These are phyloP conservation scores for Cerastoderma edule DNA, from an alignment of 2,888 invertebrate genomes.

Conservation along the genomic window DNA sequence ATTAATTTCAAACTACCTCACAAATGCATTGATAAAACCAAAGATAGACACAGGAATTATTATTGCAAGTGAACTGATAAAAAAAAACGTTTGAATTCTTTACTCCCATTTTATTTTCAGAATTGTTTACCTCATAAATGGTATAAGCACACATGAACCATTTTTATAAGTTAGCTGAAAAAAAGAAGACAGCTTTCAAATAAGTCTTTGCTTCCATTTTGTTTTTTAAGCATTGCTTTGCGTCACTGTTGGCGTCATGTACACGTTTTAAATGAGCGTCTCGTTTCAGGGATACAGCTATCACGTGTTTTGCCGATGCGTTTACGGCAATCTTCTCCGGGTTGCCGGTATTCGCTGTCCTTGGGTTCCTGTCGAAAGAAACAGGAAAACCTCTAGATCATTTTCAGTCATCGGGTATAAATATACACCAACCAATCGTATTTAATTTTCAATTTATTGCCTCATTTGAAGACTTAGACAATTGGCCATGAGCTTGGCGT, in stretches of 20 bases:
- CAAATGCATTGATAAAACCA: too few relatives aligned
- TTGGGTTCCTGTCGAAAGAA: conserved; percentile 86
- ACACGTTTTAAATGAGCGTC: conserved; percentile 10
- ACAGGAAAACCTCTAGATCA: conserved; percentile 76
- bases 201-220: too few relatives aligned
- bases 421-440: not conserved
- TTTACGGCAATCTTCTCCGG: conserved; percentile 77
- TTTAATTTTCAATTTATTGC: not conserved
- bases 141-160: too few relatives aligned
- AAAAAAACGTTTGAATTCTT: too few relatives aligned
- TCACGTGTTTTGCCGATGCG: conserved; percentile 71
- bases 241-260: not conserved
- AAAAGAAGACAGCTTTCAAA: too few relatives aligned
- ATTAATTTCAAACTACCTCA: too few relatives aligned
- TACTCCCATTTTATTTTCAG: too few relatives aligned
- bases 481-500: not conserved
- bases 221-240: too few relatives aligned
- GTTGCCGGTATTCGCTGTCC: conserved; percentile 79
- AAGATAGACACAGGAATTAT: too few relatives aligned
- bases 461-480: not conserved
- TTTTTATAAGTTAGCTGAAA: too few relatives aligned
- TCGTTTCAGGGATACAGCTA: conserved; percentile 71
- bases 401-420: conserved; percentile 26
- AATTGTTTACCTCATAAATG: too few relatives aligned
- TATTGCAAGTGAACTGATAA: too few relatives aligned